A percentile compares a stretch with the other conserved stretches of the same genome.
These are phyloP conservation scores for Gracilinanus agilis DNA, from an alignment of 2,113 vertebrate species.

Conservation along the genomic window DNA sequence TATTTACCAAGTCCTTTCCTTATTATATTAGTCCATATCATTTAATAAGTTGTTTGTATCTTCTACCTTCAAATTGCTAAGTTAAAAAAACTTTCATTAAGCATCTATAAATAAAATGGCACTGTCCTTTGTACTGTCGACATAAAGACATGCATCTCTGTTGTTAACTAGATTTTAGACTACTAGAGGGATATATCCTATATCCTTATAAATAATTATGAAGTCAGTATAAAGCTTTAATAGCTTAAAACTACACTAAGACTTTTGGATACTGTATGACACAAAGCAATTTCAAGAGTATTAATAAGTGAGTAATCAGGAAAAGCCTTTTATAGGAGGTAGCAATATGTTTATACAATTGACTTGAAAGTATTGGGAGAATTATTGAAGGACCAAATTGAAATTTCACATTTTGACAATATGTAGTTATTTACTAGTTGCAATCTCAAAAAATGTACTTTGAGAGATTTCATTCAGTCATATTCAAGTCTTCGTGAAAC, in stretches of 20 bases:
- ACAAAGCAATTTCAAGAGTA: not conserved
- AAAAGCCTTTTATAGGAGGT: not conserved
- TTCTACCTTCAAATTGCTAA: not conserved
- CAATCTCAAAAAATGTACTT: constrained; percentile 15
- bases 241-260: not conserved
- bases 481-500: too few species aligned
- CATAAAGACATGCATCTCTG: not conserved
- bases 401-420: constrained; percentile 12
- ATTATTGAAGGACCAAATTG: not conserved
- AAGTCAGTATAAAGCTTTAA: not conserved
- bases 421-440: constrained; percentile 17
- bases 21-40: not conserved
- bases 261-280: not conserved
- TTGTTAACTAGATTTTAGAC: not conserved
- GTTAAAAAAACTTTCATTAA: not conserved
- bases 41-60: not conserved
- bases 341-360: not conserved
- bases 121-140: not conserved
- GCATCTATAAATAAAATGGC: not conserved
- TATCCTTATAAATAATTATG: not conserved
- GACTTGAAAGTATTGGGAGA: not conserved
- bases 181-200: not conserved
- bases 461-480: not conserved
- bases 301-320: not conserved
- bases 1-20: not conserved